Conservation (phyloP, 2,888 invertebrate species). For the Athalia circularis region DNA sequence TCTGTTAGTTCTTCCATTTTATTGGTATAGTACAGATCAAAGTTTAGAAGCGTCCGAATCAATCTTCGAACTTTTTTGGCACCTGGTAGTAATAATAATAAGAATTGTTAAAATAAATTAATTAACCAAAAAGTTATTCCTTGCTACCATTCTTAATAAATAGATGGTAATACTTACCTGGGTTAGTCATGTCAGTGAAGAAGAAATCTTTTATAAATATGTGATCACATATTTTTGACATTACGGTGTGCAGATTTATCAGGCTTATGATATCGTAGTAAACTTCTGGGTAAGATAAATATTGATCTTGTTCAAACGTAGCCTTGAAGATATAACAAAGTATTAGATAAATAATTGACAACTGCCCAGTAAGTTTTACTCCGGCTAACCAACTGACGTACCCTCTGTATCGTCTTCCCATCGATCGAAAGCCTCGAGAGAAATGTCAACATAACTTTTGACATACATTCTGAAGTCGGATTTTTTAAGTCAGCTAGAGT, state of each 20-base stretch:
- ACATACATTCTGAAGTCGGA: slow-evolving; percentile 35
- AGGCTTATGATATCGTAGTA: slow-evolving; percentile 20
- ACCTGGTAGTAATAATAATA: slow-evolving; percentile 61
- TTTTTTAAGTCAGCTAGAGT: slow-evolving; percentile 22
- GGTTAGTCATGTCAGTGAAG: slow-evolving; percentile 24
- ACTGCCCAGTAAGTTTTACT: not conserved
- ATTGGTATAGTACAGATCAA: slow-evolving; percentile 57
- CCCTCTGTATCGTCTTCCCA: slow-evolving; percentile 24
- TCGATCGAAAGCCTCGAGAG: slow-evolving; percentile 29
- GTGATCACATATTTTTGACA: slow-evolving; percentile 24
- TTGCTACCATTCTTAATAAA: not conserved
- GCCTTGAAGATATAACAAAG: not conserved
- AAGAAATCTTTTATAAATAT: slow-evolving; percentile 30
- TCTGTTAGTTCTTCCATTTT: slow-evolving; percentile 53
- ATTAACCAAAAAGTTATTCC: not conserved
- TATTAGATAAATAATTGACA: not conserved
- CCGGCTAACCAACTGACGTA: not conserved
- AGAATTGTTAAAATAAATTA: not conserved
- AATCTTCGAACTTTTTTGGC: slow-evolving; percentile 60
- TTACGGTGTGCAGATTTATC: slow-evolving; percentile 28
- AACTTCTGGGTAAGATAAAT: slow-evolving; percentile 23
- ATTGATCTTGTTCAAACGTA: slow-evolving; percentile 23
- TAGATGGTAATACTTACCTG: slow-evolving; percentile 6
- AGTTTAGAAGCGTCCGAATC: slow-evolving; percentile 60
- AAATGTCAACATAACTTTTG: slow-evolving; percentile 21